Evolutionary conservation across 92 coral and sea anemone genomes (phyloP).

Genomic region (Phenganax subtilis): DNA sequence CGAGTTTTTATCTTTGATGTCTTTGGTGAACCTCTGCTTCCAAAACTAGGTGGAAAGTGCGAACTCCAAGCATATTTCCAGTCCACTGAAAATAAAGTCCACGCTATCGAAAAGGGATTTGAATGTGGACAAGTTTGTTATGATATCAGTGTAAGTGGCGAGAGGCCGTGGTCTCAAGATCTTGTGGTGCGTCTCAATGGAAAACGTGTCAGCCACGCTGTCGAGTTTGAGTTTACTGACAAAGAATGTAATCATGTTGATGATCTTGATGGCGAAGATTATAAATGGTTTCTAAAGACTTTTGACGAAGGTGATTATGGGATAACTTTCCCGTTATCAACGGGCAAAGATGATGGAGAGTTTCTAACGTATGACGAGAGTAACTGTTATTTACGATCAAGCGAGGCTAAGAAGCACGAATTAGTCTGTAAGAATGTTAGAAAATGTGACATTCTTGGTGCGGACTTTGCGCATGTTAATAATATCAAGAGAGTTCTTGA

Average conservation of each 20-base stretch:
- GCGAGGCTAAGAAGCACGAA: not conserved
- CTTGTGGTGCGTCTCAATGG: constrained; percentile 23
- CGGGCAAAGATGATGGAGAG: constrained; percentile 16
- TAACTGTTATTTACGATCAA: not conserved
- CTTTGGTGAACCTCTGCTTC: constrained; percentile 17
- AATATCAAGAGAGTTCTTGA: constrained; percentile 48
- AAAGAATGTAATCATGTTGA: not conserved
- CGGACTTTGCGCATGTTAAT: constrained; percentile 45
- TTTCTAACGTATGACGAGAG: constrained; percentile 25
- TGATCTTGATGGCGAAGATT: constrained; percentile 4
- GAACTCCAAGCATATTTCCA: constrained; percentile 7
- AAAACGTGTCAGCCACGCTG: not conserved
- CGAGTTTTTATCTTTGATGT: constrained; percentile 27
- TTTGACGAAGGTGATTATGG: not conserved
- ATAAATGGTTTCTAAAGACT: not conserved
- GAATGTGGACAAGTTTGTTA: constrained; percentile 18
- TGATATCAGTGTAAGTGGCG: constrained; percentile 17
- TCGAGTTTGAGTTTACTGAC: constrained; percentile 21
- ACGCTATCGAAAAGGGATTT: not conserved
- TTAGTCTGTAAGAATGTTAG: constrained; percentile 13
- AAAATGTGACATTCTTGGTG: constrained; percentile 33
- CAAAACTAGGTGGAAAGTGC: not conserved
- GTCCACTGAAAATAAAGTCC: not conserved
- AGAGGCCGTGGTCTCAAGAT: constrained; percentile 19
- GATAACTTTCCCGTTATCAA: constrained; percentile 14